Base-by-base conservation (phyloP, 30 jellyfish, hydroid and myxozoan species). In the Nemopilema nomurai region DNA sequence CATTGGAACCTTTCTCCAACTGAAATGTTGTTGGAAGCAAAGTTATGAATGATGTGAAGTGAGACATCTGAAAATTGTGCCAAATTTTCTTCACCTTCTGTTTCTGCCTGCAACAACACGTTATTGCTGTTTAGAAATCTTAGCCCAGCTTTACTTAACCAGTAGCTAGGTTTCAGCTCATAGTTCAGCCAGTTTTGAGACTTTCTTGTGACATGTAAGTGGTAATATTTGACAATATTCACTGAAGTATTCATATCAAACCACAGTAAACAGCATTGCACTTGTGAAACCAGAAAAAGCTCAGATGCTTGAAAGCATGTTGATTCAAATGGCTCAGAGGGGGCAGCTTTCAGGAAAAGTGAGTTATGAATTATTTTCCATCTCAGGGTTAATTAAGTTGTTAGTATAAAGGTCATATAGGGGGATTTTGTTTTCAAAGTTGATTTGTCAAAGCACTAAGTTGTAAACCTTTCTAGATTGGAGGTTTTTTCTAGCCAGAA, bases 231-330 rank as follows among this genome's bases (percentile, higher is more conserved):
- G n/a, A n/a, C n/a, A n/a, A n/a, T n/a, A n/a, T n/a, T n/a, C n/a
- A n/a, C n/a, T n/a, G n/a, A n/a, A n/a, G n/a, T n/a, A n/a, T n/a
- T n/a, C 41, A 17, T n/a, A n/a, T n/a, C n/a, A n/a, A 19, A 7
- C 49, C 0, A 13, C 80, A 95, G 99, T 95, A 51, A 95, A 90
- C 88, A 95, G 97, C 64, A 95, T 95, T 84, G 97, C 97, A 51
- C 70, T 95, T 23, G 99, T 95, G 9, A 95, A 95, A 78, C 99
- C 99, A 49, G 99, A 95, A 77, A 95, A 95, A 62, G 99, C 97
- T 21, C 74, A 84, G 71, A 90, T 90, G 97, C 93, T 95, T 20
- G 99, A 95, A 74, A 90, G 76, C 76, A 90, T 95, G 97, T 77
- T 95, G 20, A 95, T 95, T 6, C 97, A 90, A 77, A 95, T 95